These are phyloP conservation scores for Ashinkailepas kermadecensis DNA, from an alignment of 2,888 invertebrate genomes.

Conservation along the genomic window DNA sequence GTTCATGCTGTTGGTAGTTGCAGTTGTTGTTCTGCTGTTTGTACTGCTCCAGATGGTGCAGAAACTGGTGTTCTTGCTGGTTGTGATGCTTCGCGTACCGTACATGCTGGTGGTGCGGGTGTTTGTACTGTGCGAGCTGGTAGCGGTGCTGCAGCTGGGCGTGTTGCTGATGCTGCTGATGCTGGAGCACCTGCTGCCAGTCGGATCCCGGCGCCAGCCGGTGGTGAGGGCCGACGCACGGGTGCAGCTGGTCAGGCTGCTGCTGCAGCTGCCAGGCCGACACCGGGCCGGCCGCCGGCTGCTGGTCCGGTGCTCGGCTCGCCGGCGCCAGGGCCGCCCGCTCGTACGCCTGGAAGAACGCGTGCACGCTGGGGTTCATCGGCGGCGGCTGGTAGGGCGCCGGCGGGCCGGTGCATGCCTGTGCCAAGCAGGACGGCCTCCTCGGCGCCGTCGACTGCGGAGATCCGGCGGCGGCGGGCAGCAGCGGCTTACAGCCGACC, in stretches of 20 bases:
- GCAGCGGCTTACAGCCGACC: neutral
- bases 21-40: neutral
- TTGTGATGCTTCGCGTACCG: neutral
- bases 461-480: neutral
- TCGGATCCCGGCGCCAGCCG: neutral
- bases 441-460: neutral
- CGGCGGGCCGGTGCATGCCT: neutral
- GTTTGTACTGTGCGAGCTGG: neutral
- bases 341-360: slow-evolving; percentile 5
- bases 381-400: neutral
- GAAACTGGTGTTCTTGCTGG: neutral
- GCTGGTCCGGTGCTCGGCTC: neutral
- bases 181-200: neutral
- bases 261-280: neutral
- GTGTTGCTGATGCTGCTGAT: neutral
- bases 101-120: neutral
- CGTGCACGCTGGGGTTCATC: slow-evolving; percentile 4
- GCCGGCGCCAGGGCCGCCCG: neutral
- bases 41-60: neutral
- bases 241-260: too few species aligned
- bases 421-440: neutral
- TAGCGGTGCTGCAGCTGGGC: neutral
- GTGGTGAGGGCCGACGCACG: neutral
- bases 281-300: neutral
- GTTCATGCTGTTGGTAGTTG: neutral